A percentile compares a stretch with the other conserved stretches of the same genome.
Evolutionary conservation across 2,797 vertebrate genomes (phyloP).

Genomic region (Champsocephalus esox): DNA sequence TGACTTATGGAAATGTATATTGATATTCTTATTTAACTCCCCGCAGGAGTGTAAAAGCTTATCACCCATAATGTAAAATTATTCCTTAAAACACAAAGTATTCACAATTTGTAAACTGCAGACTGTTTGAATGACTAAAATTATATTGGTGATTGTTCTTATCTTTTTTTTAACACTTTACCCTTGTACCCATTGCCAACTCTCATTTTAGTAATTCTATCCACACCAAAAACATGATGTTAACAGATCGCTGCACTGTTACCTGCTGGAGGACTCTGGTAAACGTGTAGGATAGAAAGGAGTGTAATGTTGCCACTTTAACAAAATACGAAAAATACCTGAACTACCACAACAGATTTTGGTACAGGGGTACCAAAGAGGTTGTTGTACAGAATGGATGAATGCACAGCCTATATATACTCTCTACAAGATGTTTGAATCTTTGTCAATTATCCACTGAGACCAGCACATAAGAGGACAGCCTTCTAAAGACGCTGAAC

Average conservation of each 20-base stretch:
- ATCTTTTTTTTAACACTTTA: background rate
- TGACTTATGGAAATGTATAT: background rate
- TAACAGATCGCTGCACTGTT: too few species aligned
- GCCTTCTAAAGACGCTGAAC: background rate
- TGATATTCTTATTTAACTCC: background rate
- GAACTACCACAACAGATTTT: background rate
- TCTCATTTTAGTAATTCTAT: background rate
- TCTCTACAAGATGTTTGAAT: constrained; percentile 6
- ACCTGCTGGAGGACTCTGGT: too few species aligned
- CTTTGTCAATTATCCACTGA: constrained; percentile 9
- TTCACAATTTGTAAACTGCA: background rate
- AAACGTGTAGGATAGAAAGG: background rate
- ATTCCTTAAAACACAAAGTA: background rate
- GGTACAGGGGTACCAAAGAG: too few species aligned
- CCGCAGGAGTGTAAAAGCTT: background rate
- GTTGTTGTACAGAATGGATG: background rate
- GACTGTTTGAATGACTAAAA: background rate
- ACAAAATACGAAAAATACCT: background rate
- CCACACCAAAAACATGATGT: too few species aligned
- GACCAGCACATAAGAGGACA: background rate
- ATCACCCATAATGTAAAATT: background rate
- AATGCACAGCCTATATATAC: background rate
- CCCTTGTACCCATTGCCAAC: too few species aligned
- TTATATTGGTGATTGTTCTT: background rate
- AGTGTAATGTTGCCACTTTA: background rate